Conservation (phyloP, 2,113 vertebrate species). For the Sylvietta virens region DNA sequence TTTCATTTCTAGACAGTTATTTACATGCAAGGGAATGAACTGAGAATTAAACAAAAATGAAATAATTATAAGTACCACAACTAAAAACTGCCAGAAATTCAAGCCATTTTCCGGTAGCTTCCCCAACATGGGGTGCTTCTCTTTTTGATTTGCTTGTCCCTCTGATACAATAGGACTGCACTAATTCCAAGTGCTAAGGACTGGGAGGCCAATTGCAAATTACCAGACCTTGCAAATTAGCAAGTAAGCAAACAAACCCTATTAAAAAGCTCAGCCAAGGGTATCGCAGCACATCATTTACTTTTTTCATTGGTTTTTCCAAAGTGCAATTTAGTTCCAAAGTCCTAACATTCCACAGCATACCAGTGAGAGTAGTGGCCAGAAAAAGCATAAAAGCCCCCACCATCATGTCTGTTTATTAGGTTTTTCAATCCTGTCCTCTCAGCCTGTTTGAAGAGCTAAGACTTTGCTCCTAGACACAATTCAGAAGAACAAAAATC, state of each 20-base stretch:
- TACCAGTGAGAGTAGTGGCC: neutral
- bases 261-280: slow-evolving; percentile 23
- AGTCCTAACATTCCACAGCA: neutral
- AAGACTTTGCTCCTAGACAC: neutral
- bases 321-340: neutral
- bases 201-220: neutral
- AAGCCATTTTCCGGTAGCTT: neutral
- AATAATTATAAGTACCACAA: neutral
- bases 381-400: neutral
- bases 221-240: slow-evolving; percentile 48
- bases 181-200: neutral
- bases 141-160: neutral
- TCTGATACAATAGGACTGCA: neutral
- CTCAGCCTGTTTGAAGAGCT: neutral
- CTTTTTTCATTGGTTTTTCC: neutral
- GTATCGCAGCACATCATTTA: neutral
- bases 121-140: neutral
- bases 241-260: slow-evolving; percentile 25
- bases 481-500: neutral
- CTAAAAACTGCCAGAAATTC: neutral
- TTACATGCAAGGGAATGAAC: neutral
- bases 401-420: neutral
- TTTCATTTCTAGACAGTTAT: neutral
- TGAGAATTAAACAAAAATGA: neutral
- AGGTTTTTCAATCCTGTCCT: neutral